phyloP scores from a whole-genome alignment of 1,140 invertebrate species.

The Drosophila tristis region DNA sequence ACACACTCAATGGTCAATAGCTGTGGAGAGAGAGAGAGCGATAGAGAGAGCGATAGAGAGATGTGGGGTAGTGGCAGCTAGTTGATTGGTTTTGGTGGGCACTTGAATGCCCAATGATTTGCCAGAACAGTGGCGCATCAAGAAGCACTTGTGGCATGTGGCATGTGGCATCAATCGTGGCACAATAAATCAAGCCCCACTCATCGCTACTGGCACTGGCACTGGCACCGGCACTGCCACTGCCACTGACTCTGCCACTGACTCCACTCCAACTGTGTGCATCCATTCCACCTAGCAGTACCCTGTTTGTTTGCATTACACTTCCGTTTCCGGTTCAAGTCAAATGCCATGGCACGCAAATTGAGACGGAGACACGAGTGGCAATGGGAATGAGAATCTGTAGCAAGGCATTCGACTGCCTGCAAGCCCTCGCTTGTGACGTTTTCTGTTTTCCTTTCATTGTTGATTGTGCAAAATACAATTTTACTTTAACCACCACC shows the following conservation, averaged over 20 bases:
- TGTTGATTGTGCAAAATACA: conserved; percentile 54
- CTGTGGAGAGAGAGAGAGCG: background rate
- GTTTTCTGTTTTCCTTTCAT: conserved; percentile 24
- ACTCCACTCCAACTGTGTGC: background rate
- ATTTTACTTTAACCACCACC: conserved; percentile 26
- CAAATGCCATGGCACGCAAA: conserved; percentile 61
- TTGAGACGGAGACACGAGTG: conserved; percentile 42
- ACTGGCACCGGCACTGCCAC: too few relatives aligned
- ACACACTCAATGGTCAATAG: conserved; percentile 33
- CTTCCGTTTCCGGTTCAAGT: conserved; percentile 65
- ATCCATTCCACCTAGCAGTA: conserved; percentile 10
- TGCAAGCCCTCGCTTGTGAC: conserved; percentile 13
- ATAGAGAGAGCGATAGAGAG: too few relatives aligned
- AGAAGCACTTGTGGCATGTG: conserved; percentile 65
- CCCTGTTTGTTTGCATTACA: conserved; percentile 57
- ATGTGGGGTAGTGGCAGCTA: conserved; percentile 4
- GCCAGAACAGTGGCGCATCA: conserved; percentile 47
- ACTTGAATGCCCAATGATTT: conserved; percentile 58
- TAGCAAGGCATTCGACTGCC: conserved; percentile 37
- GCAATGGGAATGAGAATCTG: conserved; percentile 8
- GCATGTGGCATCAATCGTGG: conserved; percentile 62
- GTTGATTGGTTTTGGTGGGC: conserved; percentile 30
- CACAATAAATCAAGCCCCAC: conserved; percentile 63
- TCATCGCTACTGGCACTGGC: conserved; percentile 33
- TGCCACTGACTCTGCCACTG: conserved; percentile 1